Conservation (phyloP, 2,888 invertebrate genomes). For the Lepidocyrtoides sp. region DNA sequence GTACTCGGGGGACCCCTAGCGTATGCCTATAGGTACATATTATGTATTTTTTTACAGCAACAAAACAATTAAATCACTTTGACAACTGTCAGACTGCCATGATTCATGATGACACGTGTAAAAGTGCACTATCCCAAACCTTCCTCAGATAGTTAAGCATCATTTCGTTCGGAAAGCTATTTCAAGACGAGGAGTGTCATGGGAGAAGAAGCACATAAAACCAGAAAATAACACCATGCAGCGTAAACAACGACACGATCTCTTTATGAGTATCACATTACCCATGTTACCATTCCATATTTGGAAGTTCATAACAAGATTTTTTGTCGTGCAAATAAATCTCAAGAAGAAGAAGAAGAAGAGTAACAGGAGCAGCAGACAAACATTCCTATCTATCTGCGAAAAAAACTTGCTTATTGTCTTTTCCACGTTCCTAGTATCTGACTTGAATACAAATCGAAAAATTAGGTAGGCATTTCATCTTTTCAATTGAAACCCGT, state of each 20-base stretch:
- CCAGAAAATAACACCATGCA: conserved; percentile 7
- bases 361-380: background rate
- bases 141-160: too few relatives aligned
- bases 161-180: background rate
- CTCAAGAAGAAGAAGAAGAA: background rate
- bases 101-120: conserved; percentile 22
- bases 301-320: conserved; percentile 44
- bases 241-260: conserved; percentile 10
- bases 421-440: conserved; percentile 43
- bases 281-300: conserved; percentile 28
- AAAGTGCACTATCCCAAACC: background rate
- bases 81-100: conserved; percentile 36
- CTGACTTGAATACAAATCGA: conserved; percentile 42
- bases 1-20: conserved; percentile 74
- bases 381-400: background rate
- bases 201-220: background rate
- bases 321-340: conserved; percentile 39
- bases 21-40: too few relatives aligned
- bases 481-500: conserved; percentile 3
- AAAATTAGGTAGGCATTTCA: background rate
- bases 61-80: conserved; percentile 1
- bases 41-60: too few relatives aligned
- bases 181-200: background rate
- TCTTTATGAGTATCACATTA: background rate
- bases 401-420: background rate